phyloP scores from a whole-genome alignment of 2,888 invertebrate species.

The Eutolmus rufibarbis region DNA sequence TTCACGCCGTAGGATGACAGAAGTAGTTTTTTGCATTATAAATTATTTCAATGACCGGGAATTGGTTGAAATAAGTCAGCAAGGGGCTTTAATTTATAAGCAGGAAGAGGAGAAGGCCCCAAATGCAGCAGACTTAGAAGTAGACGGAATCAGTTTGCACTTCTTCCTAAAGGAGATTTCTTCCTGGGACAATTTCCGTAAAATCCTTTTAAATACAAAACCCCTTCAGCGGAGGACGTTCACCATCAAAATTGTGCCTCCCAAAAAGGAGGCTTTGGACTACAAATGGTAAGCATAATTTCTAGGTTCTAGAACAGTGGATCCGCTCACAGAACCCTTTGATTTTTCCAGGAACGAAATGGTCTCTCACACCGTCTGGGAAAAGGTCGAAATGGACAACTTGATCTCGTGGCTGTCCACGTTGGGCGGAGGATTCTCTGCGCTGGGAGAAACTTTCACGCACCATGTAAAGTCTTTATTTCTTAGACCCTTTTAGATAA shows the following conservation, averaged over 20 bases:
- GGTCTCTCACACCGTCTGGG: slow-evolving; percentile 65
- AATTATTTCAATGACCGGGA: not conserved
- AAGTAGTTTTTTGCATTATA: slow-evolving; percentile 4
- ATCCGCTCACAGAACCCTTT: not conserved
- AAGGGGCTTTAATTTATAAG: not conserved
- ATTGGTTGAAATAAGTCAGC: not conserved
- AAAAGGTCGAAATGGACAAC: slow-evolving; percentile 79
- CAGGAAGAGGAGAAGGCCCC: not conserved
- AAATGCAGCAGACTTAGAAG: slow-evolving; percentile 6
- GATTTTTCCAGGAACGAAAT: slow-evolving; percentile 64
- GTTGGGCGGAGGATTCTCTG: slow-evolving; percentile 94
- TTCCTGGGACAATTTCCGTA: not conserved
- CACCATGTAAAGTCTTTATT: slow-evolving; percentile 70
- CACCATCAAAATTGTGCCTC: slow-evolving; percentile 66
- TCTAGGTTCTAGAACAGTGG: not conserved
- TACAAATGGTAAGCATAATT: slow-evolving; percentile 70
- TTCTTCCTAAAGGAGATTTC: slow-evolving; percentile 34
- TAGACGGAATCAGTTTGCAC: slow-evolving; percentile 45
- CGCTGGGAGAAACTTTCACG: slow-evolving; percentile 86
- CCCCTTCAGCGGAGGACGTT: slow-evolving; percentile 48
- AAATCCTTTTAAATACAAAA: not conserved
- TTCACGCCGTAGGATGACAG: not conserved
- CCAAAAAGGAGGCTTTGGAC: slow-evolving; percentile 72
- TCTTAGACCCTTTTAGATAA: not conserved
- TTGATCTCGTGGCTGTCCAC: slow-evolving; percentile 95